Evolutionary conservation across 2,797 vertebrate species (phyloP).

Genomic region (Lepus oiostolus): DNA sequence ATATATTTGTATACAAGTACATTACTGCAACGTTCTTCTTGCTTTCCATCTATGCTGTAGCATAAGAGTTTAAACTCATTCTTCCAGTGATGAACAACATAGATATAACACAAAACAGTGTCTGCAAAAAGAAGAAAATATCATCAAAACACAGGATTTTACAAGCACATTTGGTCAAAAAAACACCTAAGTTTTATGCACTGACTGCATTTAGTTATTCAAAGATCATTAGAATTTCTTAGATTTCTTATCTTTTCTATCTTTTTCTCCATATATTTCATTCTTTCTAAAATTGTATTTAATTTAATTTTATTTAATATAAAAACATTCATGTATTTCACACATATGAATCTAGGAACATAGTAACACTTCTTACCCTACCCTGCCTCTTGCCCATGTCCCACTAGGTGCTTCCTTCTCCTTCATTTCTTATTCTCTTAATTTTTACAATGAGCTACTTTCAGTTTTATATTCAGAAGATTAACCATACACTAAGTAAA

Average conservation of each 20-base stretch:
- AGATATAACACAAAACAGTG: too few species aligned
- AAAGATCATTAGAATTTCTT: background rate
- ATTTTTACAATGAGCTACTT: too few species aligned
- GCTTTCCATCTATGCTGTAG: background rate
- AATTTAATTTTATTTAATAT: too few species aligned
- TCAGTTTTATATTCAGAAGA: too few species aligned
- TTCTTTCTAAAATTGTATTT: background rate
- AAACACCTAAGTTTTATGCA: background rate
- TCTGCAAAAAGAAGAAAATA: background rate
- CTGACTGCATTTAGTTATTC: background rate
- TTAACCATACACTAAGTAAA: too few species aligned
- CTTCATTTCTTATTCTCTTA: too few species aligned
- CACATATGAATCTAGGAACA: too few species aligned
- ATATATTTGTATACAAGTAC: background rate
- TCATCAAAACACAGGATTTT: background rate
- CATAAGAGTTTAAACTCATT: background rate
- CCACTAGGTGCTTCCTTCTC: too few species aligned
- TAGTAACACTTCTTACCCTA: too few species aligned
- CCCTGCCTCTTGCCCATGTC: too few species aligned
- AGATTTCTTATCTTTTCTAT: background rate
- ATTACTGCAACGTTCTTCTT: background rate
- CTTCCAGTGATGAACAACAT: background rate
- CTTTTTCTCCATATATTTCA: background rate
- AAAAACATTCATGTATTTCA: too few species aligned
- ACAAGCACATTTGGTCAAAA: background rate